Evolutionary conservation across 1,140 invertebrate species (phyloP), one percentile per base, ranked within the genome.

Genomic region (Cyclargus thomasi): DNA sequence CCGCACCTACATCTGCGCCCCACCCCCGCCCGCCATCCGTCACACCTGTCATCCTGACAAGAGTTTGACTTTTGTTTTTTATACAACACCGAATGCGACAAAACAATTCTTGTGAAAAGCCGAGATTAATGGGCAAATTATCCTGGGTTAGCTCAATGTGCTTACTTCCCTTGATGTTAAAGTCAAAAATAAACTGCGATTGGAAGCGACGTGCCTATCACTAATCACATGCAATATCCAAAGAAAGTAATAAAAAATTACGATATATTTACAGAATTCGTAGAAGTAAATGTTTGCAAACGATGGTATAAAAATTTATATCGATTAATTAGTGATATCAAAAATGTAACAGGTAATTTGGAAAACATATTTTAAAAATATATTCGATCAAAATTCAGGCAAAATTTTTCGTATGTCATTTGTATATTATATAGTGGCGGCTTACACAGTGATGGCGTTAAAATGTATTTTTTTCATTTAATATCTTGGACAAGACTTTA

Each of bases 11-110:
- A 36, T 21, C 65, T 35, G 62, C 67, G 71, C 22, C 66, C 29
- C 53, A 63, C 23, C 67, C 63, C 63, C 74, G 67, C 76, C 70
- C 67, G 73, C 70, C 65, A 55, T 62, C 18, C 67, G 35, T 21
- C 36, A 63, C 63, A 53, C 57, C 22, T 57, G 23, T 59, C 53
- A 57, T 21, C 53, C 3, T 47, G 39, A 47, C 39, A 14, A 16
- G 29, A 4, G 29, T 29, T 29, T 29, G 29, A 29, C 2, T 29
- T 2, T 47, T 47, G 39, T 47, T 47, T 47, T 47, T 47, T 47
- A 14, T 47, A 29, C 6, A 47, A 47, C 1, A 47, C 6, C 10
- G 4, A 47, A 47, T n/a, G 39, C 39, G 39, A 11, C 14, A 47
- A 16, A 47, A n/a, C 10, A 47, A 16, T 16, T 14, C 14, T 8